A percentile compares a stretch with the other conserved stretches of the same genome.
Conservation (phyloP, 53 echinoderm and acorn worm species). For the Apostichopus leukothele region DNA sequence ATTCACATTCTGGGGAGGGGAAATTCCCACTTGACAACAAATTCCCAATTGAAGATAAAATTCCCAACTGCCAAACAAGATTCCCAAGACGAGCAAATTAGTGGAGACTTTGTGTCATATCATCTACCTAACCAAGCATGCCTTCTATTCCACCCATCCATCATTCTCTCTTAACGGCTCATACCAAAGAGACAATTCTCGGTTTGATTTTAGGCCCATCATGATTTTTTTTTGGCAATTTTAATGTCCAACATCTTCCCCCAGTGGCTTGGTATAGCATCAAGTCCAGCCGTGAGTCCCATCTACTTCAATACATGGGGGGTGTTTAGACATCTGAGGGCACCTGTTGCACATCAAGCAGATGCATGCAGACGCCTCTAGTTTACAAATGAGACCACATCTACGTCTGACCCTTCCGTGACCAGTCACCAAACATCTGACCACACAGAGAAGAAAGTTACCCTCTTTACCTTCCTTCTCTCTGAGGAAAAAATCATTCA, state of each 20-base stretch:
- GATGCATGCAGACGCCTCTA: conserved; percentile 13
- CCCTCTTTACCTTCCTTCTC: conserved; percentile 45
- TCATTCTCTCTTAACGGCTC: not conserved
- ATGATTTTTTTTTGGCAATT: conserved; percentile 4
- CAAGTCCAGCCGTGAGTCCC: conserved; percentile 43
- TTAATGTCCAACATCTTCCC: conserved; percentile 19
- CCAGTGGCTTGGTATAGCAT: conserved; percentile 47
- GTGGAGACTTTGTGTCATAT: not conserved
- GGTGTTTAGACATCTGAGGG: conserved; percentile 36
- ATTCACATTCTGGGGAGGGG: too few relatives aligned
- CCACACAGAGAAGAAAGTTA: conserved; percentile 47
- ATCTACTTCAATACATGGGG: conserved; percentile 29
- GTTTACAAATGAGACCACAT: conserved; percentile 35
- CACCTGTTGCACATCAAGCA: conserved; percentile 40
- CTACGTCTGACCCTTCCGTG: conserved; percentile 40
- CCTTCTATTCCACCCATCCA: conserved; percentile 1
- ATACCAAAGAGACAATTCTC: not conserved
- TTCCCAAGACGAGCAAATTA: too few relatives aligned
- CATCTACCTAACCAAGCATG: not conserved
- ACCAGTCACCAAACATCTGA: conserved; percentile 38
- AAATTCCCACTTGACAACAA: too few relatives aligned
- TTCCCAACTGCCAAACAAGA: too few relatives aligned
- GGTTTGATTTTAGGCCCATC: conserved; percentile 7
- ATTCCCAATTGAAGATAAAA: too few relatives aligned
- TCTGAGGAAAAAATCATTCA: conserved; percentile 51